Percentiles rank a stretch among this genome's conserved stretches.
Conservation (phyloP, 2,888 invertebrate genomes). For the Oscheius onirici region DNA sequence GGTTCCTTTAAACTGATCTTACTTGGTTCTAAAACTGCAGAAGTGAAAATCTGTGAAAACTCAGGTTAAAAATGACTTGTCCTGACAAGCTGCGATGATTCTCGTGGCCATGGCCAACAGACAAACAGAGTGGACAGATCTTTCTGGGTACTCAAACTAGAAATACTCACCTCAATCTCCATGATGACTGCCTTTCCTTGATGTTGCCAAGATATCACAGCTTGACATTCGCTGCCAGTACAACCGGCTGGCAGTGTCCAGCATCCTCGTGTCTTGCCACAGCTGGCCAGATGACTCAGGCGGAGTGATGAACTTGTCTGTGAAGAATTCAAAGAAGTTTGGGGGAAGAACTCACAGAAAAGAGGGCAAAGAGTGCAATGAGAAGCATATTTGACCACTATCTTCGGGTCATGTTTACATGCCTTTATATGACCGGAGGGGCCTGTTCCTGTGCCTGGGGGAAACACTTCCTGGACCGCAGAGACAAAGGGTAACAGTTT, state of each 20-base stretch:
- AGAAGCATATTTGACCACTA: not conserved
- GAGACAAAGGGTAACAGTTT: not conserved
- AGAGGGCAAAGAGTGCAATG: not conserved
- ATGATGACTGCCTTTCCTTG: slow-evolving; percentile 47
- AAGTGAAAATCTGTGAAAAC: too few species aligned
- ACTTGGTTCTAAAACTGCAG: too few species aligned
- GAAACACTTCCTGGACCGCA: too few species aligned
- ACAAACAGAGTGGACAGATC: too few species aligned
- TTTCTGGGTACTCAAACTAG: too few species aligned
- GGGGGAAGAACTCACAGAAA: not conserved
- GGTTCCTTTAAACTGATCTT: too few species aligned
- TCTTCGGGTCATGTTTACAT: too few species aligned
- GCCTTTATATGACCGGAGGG: too few species aligned
- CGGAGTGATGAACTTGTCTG: slow-evolving; percentile 30
- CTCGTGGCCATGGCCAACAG: too few species aligned
- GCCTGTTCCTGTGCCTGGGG: too few species aligned
- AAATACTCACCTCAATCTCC: slow-evolving; percentile 52
- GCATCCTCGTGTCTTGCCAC: slow-evolving; percentile 70
- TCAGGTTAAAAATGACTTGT: too few species aligned
- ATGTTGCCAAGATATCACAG: slow-evolving; percentile 55
- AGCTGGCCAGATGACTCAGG: slow-evolving; percentile 54
- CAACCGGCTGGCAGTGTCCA: slow-evolving; percentile 71
- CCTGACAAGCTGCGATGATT: too few species aligned
- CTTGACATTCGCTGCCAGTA: slow-evolving; percentile 53
- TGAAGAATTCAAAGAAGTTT: not conserved